Conservation (phyloP, 2,113 vertebrate species). For the Hirundichthys speculiger region DNA sequence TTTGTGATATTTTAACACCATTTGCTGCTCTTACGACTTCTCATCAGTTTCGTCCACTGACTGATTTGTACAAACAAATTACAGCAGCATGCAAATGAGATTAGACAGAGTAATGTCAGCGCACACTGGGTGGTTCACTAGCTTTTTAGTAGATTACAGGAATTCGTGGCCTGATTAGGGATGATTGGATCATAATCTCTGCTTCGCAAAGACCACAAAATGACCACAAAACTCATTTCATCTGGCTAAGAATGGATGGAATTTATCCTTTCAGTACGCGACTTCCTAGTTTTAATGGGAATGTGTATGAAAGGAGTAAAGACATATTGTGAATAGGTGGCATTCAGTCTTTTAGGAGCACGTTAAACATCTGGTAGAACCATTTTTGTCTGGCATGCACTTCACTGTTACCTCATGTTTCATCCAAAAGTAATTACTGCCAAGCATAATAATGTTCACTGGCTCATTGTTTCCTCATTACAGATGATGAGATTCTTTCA, state of each 20-base stretch:
- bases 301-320: background rate
- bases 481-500: conserved; percentile 24
- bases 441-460: conserved; percentile 34
- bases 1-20: conserved; percentile 44
- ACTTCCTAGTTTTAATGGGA: background rate
- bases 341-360: conserved; percentile 20
- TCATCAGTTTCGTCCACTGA: conserved; percentile 52
- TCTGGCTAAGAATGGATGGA: background rate
- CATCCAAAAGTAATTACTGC: conserved; percentile 38
- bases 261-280: conserved; percentile 11
- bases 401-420: conserved; percentile 29
- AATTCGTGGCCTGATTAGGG: conserved; percentile 28
- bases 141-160: conserved; percentile 42
- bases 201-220: conserved; percentile 18
- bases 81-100: conserved; percentile 70
- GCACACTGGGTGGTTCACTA: conserved; percentile 4
- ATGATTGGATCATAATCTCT: conserved; percentile 48
- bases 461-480: conserved; percentile 52
- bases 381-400: conserved; percentile 20
- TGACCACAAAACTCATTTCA: conserved; percentile 10
- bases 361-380: conserved; percentile 58
- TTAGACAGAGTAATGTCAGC: conserved; percentile 68
- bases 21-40: conserved; percentile 52
- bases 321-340: conserved; percentile 4
- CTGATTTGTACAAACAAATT: conserved; percentile 69